Base-by-base conservation (phyloP, 2,797 vertebrate species). In the Mastacembelus armatus region DNA sequence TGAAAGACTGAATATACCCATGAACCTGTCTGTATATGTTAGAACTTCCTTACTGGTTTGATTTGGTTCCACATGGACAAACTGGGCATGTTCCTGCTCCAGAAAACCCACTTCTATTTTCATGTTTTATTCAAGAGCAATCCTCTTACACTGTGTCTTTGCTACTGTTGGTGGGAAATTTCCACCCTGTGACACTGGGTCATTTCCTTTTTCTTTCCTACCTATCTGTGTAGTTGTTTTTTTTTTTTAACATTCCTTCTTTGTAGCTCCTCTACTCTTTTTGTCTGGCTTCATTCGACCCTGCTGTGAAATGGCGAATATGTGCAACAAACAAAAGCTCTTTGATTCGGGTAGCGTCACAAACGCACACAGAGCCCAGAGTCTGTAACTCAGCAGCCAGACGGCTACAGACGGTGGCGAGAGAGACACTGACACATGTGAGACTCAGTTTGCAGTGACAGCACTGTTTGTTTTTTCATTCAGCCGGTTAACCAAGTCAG, bases 281-380 rank as follows among this genome's bases (percentile, higher is more conserved):
- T 62, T 42, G 54, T 66, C 60, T 22, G 52, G 39, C 22, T 55
- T 64, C 45, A 11, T 59, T 60, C 44, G 61, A 62, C 35, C 15
- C 36, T 22, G 67, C 36, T 21, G 62, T 16, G 60, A 47, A 57
- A 48, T 12, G 48, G 52, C 22, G 63, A 77, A 77, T 69, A 65
- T 64, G 68, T 44, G 44, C 55, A 36, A 5, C 48, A 32, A 45
- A 83, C 80, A 83, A 82, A 79, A 82, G 73, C 10, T 59, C 68
- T 33, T 86, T 80, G 71, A 78, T 51, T 61, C 33, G 2, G 22
- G 30, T 27, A 14, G 27, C 7, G 30, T 3, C 27, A 19, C 63
- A 32, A 42, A 24, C 56, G 35, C 38, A 50, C 71, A 51, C 43
- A 60, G 2, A 68, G 39, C 74, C 16, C 59, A 7, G 9, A 54